Percentiles rank a stretch among this genome's conserved stretches.
Conservation (phyloP, 2,888 invertebrate genomes). For the Eupithecia dodoneata region DNA sequence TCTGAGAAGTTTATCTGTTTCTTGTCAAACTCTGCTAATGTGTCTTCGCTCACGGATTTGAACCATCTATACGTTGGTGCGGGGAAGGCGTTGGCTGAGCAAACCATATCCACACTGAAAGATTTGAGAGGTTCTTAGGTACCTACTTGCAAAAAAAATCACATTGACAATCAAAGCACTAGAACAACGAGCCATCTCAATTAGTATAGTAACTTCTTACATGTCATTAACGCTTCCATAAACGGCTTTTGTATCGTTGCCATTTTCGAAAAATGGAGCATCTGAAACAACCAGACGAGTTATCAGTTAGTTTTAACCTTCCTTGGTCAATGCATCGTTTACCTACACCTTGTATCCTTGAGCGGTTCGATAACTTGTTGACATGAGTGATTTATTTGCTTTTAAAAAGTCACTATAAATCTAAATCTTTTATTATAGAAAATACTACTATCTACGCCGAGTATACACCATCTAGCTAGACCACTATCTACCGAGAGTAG, state of each 20-base stretch:
- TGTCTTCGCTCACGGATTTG: constrained; percentile 54
- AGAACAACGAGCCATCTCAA: background rate
- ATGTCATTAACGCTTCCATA: constrained; percentile 59
- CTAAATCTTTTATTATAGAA: background rate
- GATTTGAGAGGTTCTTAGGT: background rate
- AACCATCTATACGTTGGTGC: constrained; percentile 67
- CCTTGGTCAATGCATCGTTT: background rate
- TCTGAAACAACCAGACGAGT: constrained; percentile 53
- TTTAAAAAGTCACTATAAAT: background rate
- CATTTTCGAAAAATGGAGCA: constrained; percentile 60
- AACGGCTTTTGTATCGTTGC: constrained; percentile 55
- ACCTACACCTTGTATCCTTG: background rate
- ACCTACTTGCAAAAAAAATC: background rate
- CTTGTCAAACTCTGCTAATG: constrained; percentile 58
- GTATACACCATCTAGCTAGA: background rate
- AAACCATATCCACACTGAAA: constrained; percentile 66
- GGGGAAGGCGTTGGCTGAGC: constrained; percentile 64
- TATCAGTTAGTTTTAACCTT: background rate
- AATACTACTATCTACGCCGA: background rate
- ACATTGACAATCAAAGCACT: background rate
- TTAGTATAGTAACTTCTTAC: constrained; percentile 48
- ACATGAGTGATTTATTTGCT: background rate
- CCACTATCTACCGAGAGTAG: background rate
- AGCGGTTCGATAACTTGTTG: background rate
- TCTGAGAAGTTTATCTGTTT: constrained; percentile 56